Evolutionary conservation across 2,113 vertebrate genomes (phyloP).

Genomic region (Psophia crepitans): DNA sequence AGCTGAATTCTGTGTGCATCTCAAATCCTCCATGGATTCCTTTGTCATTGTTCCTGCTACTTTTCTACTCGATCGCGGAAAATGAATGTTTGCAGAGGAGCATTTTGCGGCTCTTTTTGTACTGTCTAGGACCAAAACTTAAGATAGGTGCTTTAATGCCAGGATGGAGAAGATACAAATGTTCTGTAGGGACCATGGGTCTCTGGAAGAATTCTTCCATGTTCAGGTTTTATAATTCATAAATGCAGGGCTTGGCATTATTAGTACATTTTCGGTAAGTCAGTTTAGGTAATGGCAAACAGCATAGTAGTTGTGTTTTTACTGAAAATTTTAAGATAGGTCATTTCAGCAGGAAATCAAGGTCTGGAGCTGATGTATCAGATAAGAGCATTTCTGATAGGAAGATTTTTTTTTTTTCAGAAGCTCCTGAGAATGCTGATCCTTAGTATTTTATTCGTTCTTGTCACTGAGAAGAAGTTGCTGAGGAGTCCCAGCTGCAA

Average conservation of each 20-base stretch:
- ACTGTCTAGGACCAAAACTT: neutral
- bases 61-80: neutral
- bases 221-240: neutral
- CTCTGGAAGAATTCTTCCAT: neutral
- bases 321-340: neutral
- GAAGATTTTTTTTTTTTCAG: neutral
- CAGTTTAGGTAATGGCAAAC: neutral
- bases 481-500: slow-evolving; percentile 11
- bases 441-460: slow-evolving; percentile 18
- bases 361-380: neutral
- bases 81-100: neutral
- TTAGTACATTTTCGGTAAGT: neutral
- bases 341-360: neutral
- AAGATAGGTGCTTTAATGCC: neutral
- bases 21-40: neutral
- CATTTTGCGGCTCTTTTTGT: neutral
- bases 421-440: neutral
- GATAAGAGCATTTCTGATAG: too few relatives aligned
- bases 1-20: neutral
- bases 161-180: neutral
- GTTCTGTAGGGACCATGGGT: neutral
- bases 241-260: neutral
- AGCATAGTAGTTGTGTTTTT: neutral
- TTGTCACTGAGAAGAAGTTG: neutral
- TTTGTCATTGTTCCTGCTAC: neutral